Conservation (phyloP, 2,888 invertebrate genomes). For the Lasioglossum calceatum region DNA sequence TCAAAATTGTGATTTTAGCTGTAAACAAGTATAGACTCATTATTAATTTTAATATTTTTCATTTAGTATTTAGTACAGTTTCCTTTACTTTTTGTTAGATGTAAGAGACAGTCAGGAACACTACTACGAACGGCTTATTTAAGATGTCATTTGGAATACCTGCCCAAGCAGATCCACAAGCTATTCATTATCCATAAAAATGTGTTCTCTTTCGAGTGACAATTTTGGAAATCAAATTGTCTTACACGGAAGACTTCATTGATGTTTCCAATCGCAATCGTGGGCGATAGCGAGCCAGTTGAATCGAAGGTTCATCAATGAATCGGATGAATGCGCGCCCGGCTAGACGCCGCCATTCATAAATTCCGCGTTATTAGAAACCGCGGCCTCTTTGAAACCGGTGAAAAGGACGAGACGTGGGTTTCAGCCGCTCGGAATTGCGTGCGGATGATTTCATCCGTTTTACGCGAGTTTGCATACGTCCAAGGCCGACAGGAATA, state of each 20-base stretch:
- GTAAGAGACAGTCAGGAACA: too few species aligned
- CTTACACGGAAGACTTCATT: not conserved
- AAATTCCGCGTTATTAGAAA: slow-evolving; percentile 8
- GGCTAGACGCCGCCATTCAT: slow-evolving; percentile 26
- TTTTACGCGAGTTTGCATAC: slow-evolving; percentile 72
- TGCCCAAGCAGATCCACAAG: too few species aligned
- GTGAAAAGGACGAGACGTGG: not conserved
- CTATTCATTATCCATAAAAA: not conserved
- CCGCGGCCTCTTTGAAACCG: not conserved
- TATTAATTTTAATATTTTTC: too few species aligned
- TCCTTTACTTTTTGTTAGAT: too few species aligned
- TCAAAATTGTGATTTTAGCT: too few species aligned
- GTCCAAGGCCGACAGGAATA: slow-evolving; percentile 66
- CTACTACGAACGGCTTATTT: too few species aligned
- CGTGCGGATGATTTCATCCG: slow-evolving; percentile 75
- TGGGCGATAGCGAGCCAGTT: slow-evolving; percentile 11
- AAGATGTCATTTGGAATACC: too few species aligned
- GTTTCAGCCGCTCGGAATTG: slow-evolving; percentile 30
- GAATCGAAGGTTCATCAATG: not conserved
- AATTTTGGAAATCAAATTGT: slow-evolving; percentile 15
- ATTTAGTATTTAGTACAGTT: too few species aligned
- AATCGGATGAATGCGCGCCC: not conserved
- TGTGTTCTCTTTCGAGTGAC: not conserved
- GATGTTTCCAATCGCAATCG: not conserved
- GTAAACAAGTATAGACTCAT: too few species aligned